Evolutionary conservation across 2,113 vertebrate species (phyloP).

Genomic region (Pandion haliaetus): DNA sequence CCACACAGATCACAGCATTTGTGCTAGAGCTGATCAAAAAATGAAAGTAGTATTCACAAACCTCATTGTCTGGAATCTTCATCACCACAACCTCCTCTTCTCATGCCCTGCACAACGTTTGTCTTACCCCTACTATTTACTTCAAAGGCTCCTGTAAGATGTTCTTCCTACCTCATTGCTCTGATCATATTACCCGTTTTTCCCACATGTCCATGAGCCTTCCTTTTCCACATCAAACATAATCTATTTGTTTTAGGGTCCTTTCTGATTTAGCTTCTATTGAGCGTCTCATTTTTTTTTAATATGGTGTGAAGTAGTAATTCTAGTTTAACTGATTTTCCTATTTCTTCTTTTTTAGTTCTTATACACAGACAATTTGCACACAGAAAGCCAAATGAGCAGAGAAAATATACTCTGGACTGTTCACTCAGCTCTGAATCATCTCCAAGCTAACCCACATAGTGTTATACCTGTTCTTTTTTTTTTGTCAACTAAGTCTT

Average conservation of each 20-base stretch:
- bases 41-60: neutral
- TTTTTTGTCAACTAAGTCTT: neutral
- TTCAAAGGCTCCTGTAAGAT: neutral
- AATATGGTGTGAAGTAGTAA: accelerated
- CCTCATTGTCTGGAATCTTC: neutral
- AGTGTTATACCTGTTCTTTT: neutral
- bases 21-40: neutral
- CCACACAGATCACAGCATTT: neutral
- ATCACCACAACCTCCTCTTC: neutral
- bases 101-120: neutral
- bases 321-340: neutral
- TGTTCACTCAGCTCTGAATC: neutral
- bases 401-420: neutral
- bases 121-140: neutral
- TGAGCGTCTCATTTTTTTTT: neutral
- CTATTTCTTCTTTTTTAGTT: neutral
- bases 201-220: neutral
- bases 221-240: neutral
- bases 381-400: neutral
- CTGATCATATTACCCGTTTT: neutral
- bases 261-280: neutral
- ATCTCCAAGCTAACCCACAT: neutral
- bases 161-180: neutral
- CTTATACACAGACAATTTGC: neutral
- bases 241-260: neutral